phyloP scores from a whole-genome alignment of 2,113 vertebrate species.

The Amphiprion ocellaris region DNA sequence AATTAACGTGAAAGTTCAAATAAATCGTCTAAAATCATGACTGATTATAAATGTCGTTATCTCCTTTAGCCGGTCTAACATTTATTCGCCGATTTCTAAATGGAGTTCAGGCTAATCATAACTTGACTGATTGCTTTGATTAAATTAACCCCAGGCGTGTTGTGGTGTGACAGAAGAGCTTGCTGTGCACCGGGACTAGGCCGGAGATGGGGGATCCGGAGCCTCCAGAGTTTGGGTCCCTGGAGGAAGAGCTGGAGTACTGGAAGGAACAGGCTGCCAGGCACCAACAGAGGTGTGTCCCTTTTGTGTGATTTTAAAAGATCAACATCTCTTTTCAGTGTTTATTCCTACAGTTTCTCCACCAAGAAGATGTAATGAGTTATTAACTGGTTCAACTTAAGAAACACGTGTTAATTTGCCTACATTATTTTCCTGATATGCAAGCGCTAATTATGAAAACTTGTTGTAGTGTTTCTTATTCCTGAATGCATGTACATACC shows the following conservation, averaged over 20 bases:
- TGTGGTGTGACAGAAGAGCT: background rate
- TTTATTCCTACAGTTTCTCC: too few species aligned
- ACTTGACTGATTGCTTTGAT: background rate
- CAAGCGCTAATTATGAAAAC: too few species aligned
- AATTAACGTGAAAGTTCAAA: background rate
- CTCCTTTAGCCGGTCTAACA: background rate
- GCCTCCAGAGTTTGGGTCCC: conserved; percentile 84
- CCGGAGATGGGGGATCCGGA: conserved; percentile 86
- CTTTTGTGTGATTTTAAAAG: background rate
- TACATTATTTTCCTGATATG: too few species aligned
- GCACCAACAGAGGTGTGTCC: conserved; percentile 88
- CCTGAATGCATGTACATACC: too few species aligned
- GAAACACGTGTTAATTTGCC: too few species aligned
- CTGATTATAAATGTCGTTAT: fast-evolving
- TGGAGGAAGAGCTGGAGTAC: conserved; percentile 89
- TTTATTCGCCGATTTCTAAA: background rate
- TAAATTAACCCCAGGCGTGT: background rate
- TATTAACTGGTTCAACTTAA: too few species aligned
- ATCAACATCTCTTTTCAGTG: too few species aligned
- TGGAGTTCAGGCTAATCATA: fast-evolving
- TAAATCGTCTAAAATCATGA: background rate
- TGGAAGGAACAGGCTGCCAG: conserved; percentile 91
- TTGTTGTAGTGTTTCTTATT: too few species aligned
- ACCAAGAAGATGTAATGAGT: too few species aligned
- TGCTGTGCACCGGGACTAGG: background rate